Base-by-base conservation (phyloP, 1,140 invertebrate genomes). In the Lepidurus arcticus region DNA sequence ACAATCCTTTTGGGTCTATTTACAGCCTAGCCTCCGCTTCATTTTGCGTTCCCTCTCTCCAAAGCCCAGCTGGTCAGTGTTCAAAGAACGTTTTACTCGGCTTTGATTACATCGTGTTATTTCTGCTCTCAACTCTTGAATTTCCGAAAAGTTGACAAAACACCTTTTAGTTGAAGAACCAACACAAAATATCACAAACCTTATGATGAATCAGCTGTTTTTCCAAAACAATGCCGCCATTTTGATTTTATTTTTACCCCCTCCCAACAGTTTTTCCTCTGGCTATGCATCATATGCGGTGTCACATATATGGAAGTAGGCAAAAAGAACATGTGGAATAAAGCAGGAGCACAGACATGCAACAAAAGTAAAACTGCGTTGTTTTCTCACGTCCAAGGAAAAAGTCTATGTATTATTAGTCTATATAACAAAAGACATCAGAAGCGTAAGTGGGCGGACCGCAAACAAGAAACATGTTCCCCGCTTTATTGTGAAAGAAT, bases 281-380 rank as follows among this genome's bases (percentile, higher is more conserved):
- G 53, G 53, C 53, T 65, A 65, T 65, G 53, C 53, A 65, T 21
- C 13, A 65, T 65, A 65, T 65, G 53, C 53, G n/a, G 53, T 65
- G 53, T 65, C 53, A 65, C 8, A 65, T 11, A n/a, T 65, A 16
- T 65, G 53, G 53, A 65, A 65, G 53, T 65, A 65, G n/a, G 53
- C 53, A 4, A 65, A 21, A 65, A 65, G 45, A 65, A 65, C 2
- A 65, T 65, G n/a, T 11, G 16, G 53, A 65, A 65, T 65, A 65
- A 65, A 65, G 21, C 16, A 65, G 53, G 45, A 7, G 3, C 53
- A 65, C 53, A 65, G 53, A 65, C 53, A 65, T 65, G 16, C 53
- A 65, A 65, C 8, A 13, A 21, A 65, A 65, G 9, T 13, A n/a
- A 7, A 13, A 13, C 53, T 11, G 45, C 45, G 8, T 34, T 65